A percentile compares a stretch with the other conserved stretches of the same genome.
These are phyloP conservation scores for Litocranius walleri DNA, from an alignment of 2,113 vertebrate species.

Conservation along the genomic window DNA sequence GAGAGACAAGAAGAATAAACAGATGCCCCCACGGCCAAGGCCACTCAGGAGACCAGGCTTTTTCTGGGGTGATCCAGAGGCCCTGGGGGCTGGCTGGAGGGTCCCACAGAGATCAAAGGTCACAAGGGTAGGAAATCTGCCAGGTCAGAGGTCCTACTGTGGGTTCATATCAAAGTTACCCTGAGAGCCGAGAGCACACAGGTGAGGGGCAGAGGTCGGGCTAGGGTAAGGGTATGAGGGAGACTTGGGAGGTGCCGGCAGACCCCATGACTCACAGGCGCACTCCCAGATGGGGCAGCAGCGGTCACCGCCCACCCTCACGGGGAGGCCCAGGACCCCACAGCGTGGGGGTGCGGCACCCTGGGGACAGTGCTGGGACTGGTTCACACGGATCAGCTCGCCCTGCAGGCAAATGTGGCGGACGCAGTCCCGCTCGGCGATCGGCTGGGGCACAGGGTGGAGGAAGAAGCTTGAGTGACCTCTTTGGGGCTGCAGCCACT, in stretches of 20 bases:
- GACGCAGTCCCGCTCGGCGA: slow-evolving; percentile 86
- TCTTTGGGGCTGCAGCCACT: not conserved
- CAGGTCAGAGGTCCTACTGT: not conserved
- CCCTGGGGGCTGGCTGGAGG: not conserved
- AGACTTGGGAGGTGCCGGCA: rapidly evolving
- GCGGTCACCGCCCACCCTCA: slow-evolving; percentile 91
- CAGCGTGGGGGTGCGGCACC: slow-evolving; percentile 86
- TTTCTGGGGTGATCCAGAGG: not conserved
- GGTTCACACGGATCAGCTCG: slow-evolving; percentile 92
- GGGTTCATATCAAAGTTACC: not conserved
- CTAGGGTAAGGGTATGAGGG: not conserved
- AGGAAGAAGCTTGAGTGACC: not conserved
- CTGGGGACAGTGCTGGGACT: slow-evolving; percentile 91
- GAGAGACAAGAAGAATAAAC: not conserved
- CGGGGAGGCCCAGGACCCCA: slow-evolving; percentile 91
- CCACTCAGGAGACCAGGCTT: not conserved
- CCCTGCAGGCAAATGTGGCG: slow-evolving; percentile 93
- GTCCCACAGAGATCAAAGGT: not conserved
- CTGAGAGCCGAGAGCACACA: not conserved
- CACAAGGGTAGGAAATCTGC: not conserved
- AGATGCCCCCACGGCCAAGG: not conserved
- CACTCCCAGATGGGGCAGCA: slow-evolving; percentile 97
- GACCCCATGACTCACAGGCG: slow-evolving; percentile 87
- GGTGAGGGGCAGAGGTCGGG: not conserved
- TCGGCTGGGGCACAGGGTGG: slow-evolving; percentile 73